Base-by-base conservation (phyloP, 1,140 invertebrate genomes). In the Neodiprion pinetum region DNA sequence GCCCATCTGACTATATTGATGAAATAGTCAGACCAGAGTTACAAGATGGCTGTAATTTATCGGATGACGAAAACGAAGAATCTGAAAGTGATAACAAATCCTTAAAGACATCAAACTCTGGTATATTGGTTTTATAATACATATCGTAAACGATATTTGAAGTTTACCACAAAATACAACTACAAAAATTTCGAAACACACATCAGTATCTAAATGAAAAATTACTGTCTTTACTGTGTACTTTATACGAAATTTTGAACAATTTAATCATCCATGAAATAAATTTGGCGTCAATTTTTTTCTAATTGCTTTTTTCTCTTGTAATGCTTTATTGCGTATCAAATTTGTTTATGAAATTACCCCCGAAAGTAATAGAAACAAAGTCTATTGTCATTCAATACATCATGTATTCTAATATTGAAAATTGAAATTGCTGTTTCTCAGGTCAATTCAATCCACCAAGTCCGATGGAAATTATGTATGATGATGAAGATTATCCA, bases 1-100 rank as follows among this genome's bases (percentile, higher is more conserved):
- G 87, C 76, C 89, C 90, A 66, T 84, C 89, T 76, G 91, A 91
- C 78, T 91, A 92, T 71, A 88, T 92, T 74, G 87, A 87, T 40
- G 91, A 92, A 81, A 88, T 90, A 66, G 86, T 89, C 73, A 90
- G 90, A 68, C 88, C 87, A 66, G 86, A 88, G 76, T 80, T 87
- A 61, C 85, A 88, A 75, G 90, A 90, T 70, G 87, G 86, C 12
- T 88, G 86, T 74, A 89, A 90, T 83, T 80, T 89, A 71, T 88
- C 85, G 21, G 88, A 90, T 73, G 85, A 89, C 67, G 89, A 89
- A 75, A 84, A 84, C 71, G 89, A 88, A 23, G 87, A 88, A 74
- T 83, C 83, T 40, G 79, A 85, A 77, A 79, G 80, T 73, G 84
- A 82, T 76, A 83, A 74, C 72, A 87, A 83, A 79, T 84, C 77